Evolutionary conservation across 1,140 invertebrate genomes (phyloP).

Genomic region (Hylyphantes graminicola): DNA sequence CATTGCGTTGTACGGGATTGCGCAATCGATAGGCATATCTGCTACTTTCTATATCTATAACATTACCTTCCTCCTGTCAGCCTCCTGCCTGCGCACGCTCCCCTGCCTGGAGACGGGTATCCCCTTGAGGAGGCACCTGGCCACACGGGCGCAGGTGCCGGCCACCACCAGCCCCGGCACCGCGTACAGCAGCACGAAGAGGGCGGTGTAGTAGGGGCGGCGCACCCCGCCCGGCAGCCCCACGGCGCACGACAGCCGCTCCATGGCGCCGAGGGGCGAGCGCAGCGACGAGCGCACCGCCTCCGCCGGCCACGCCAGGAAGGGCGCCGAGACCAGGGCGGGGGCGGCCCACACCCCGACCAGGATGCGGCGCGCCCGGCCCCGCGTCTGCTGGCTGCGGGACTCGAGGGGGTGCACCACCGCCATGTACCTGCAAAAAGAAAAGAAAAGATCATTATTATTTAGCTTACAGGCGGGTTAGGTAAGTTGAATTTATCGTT

Average conservation of each 20-base stretch:
- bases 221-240: constrained; percentile 67
- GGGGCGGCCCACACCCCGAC: constrained; percentile 68
- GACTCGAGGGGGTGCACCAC: constrained; percentile 70
- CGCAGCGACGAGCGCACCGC: constrained; percentile 64
- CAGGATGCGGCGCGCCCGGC: constrained; percentile 68
- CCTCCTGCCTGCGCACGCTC: constrained; percentile 64
- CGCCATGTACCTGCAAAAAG: constrained; percentile 69
- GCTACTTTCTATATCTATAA: too few species aligned
- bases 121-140: constrained; percentile 66
- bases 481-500: too few species aligned
- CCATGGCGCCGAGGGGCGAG: constrained; percentile 67
- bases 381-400: constrained; percentile 68
- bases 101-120: constrained; percentile 64
- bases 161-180: constrained; percentile 68
- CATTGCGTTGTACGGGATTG: too few species aligned
- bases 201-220: constrained; percentile 68
- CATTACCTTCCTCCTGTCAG: constrained; percentile 65
- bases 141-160: constrained; percentile 69
- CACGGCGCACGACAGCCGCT: constrained; percentile 68
- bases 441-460: neutral
- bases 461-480: too few species aligned
- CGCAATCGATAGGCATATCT: too few species aligned
- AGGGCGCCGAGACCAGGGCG: constrained; percentile 67
- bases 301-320: constrained; percentile 64
- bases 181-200: constrained; percentile 69